A percentile compares a stretch with the other conserved stretches of the same genome.
Conservation (phyloP, 1,140 invertebrate genomes). For the Drosophila sucinea region DNA sequence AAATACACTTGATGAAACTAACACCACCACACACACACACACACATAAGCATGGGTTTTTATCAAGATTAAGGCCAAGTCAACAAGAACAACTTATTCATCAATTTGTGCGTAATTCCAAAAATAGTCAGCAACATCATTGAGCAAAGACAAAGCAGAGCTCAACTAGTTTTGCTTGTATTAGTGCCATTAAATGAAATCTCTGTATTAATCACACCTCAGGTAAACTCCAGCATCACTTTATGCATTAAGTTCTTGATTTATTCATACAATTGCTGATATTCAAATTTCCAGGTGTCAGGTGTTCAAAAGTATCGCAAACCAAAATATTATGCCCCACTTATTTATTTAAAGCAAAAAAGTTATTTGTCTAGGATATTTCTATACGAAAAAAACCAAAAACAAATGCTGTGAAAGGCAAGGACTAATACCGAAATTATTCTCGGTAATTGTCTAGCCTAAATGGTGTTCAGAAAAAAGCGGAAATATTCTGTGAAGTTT, state of each 20-base stretch:
- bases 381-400: too few species aligned
- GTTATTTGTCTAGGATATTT: too few species aligned
- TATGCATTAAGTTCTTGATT: not conserved
- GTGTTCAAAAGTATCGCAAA: not conserved
- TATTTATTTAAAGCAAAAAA: too few species aligned
- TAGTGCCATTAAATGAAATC: conserved; percentile 16
- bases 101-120: conserved; percentile 59
- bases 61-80: conserved; percentile 59
- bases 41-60: conserved; percentile 30
- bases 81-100: conserved; percentile 57
- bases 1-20: conserved; percentile 12
- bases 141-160: conserved; percentile 28
- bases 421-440: too few species aligned
- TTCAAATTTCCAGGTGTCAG: not conserved
- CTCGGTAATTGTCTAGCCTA: too few species aligned
- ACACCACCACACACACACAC: conserved; percentile 11
- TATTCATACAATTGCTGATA: not conserved
- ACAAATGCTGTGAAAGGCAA: too few species aligned
- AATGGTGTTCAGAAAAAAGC: too few species aligned
- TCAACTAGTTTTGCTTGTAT: not conserved
- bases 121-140: conserved; percentile 47
- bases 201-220: conserved; percentile 21
- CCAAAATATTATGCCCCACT: too few species aligned
- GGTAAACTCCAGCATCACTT: not conserved
- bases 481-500: too few species aligned